phyloP scores from a whole-genome alignment of 2,797 vertebrate species.

The Fundulus diaphanus region DNA sequence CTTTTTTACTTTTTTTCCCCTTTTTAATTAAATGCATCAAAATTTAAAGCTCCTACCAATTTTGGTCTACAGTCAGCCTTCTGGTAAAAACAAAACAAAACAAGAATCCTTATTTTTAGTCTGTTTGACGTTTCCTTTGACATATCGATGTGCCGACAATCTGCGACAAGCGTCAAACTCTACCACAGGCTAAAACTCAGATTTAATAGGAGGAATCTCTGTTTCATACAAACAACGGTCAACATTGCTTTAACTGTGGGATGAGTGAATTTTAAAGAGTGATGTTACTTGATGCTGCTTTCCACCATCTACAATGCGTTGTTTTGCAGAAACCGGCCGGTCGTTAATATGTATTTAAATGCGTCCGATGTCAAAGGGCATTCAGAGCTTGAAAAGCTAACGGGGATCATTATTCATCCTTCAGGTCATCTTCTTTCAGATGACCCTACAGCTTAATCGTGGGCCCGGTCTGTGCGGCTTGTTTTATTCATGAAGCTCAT shows the following conservation, averaged over 20 bases:
- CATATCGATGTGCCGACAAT: neutral
- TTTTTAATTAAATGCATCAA: neutral
- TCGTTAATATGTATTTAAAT: slow-evolving; percentile 13
- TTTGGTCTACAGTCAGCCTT: neutral
- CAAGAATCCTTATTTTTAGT: too few relatives aligned
- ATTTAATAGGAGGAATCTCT: neutral
- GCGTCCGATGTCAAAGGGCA: slow-evolving; percentile 18
- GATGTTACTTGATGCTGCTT: neutral
- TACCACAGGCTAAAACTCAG: neutral
- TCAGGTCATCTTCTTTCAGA: slow-evolving; percentile 10
- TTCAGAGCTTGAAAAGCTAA: slow-evolving; percentile 9
- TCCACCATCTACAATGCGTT: neutral
- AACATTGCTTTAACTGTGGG: neutral
- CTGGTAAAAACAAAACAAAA: too few relatives aligned
- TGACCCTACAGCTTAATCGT: slow-evolving; percentile 23
- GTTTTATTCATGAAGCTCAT: slow-evolving; percentile 51
- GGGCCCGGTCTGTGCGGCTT: slow-evolving; percentile 15
- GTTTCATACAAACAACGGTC: neutral
- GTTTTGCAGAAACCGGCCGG: slow-evolving; percentile 3
- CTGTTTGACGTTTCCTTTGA: neutral
- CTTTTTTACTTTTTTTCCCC: too few relatives aligned
- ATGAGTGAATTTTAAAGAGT: neutral
- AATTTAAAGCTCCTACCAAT: neutral
- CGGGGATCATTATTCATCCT: slow-evolving; percentile 28
- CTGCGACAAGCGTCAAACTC: neutral